These are phyloP conservation scores for Exocentrus adspersus DNA, from an alignment of 2,888 invertebrate genomes.

Conservation along the genomic window DNA sequence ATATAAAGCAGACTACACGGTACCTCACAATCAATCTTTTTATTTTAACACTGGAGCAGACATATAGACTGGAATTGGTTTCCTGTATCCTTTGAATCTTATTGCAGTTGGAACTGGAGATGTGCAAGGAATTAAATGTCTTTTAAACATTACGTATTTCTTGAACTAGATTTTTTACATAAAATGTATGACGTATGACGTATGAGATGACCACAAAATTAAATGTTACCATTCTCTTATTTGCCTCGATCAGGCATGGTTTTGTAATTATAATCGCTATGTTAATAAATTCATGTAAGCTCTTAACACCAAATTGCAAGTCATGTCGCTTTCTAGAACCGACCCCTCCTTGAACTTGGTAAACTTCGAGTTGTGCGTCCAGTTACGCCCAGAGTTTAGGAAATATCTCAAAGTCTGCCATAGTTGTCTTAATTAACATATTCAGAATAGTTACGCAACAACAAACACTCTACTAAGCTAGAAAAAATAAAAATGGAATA, in stretches of 20 bases:
- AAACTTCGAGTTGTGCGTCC: not conserved
- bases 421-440: constrained; percentile 3
- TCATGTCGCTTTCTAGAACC: not conserved
- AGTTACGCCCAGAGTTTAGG: not conserved
- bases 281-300: too few species aligned
- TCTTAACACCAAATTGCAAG: too few species aligned
- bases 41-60: constrained; percentile 28
- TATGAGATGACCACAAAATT: not conserved
- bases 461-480: too few species aligned
- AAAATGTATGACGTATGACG: too few species aligned
- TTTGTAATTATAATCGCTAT: too few species aligned
- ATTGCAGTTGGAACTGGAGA: not conserved
- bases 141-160: too few species aligned
- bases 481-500: constrained; percentile 2
- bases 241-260: too few species aligned
- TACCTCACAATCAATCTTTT: constrained; percentile 37
- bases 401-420: not conserved
- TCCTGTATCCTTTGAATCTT: not conserved
- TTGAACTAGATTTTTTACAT: too few species aligned
- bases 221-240: too few species aligned
- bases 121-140: too few species aligned
- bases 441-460: too few species aligned
- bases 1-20: constrained; percentile 27
- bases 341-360: not conserved
- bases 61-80: constrained; percentile 1